Base-by-base conservation (phyloP, 2,888 invertebrate genomes). In the Thymelicus sylvestris region DNA sequence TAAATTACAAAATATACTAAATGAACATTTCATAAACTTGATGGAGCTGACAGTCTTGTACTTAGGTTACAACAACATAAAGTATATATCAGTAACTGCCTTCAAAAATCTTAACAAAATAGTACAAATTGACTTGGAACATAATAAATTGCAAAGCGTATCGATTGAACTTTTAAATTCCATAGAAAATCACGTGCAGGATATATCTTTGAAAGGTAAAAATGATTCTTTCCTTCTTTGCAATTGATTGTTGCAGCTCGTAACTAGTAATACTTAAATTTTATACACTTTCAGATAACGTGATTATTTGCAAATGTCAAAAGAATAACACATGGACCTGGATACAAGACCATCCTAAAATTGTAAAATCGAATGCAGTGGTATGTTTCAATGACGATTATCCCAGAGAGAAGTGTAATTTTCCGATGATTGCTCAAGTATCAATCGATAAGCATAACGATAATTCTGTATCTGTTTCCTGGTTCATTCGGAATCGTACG, bases 311-410 rank as follows among this genome's bases (percentile, higher is more conserved):
- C 91, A 97, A 96, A 83, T 98, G 98, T 88, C 97, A 98, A 86
- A 96, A 97, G 80, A 97, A 97, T 86, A 97, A 98, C 86, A 95
- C 98, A 50, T 98, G 98, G 97, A 97, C 98, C 85, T 98, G 98
- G 98, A 94, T 98, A 79, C 95, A 97, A 83, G 97, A 97, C 88
- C 97, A 98, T 92, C 96, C 97, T 13, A 92, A 89, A 82, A 89
- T 90, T 75, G 86, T 93, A 67, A 90, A 90, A 75, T 79, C 87
- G 4, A 88, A 84, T 72, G 81, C 86, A 66, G 86, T 90, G 3
- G 82, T 86, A 61, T 93, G 93, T 71, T 74, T 86, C 15, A 90
- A 92, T 72, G 83, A 91, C 74, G 92, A 93, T 74, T 91, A 91
- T 77, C 93, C 92, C 2, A 90, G 84, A 75, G 90, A 91, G 75